Percentiles rank a stretch among this genome's conserved stretches.
Conservation (phyloP, 92 coral and sea anemone genomes). For the Chrysogorgia sp. region DNA sequence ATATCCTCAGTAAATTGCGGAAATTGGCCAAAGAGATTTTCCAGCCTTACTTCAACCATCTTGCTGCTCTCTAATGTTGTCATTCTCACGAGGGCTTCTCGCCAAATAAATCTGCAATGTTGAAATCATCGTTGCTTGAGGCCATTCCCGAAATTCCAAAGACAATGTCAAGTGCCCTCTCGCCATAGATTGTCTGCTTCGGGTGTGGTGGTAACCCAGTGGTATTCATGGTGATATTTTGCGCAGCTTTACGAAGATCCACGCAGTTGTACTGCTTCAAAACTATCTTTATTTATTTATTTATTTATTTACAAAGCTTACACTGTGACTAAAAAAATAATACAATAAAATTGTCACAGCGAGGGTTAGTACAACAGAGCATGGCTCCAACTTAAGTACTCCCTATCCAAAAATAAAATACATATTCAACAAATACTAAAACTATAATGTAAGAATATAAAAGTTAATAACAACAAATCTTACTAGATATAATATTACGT, state of each 20-base stretch:
- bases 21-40: conserved; percentile 50
- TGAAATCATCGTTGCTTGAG: conserved; percentile 67
- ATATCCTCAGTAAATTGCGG: conserved; percentile 53
- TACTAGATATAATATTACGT: too few relatives aligned
- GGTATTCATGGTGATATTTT: conserved; percentile 58
- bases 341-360: too few relatives aligned
- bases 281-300: conserved; percentile 60
- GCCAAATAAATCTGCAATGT: conserved; percentile 66
- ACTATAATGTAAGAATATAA: too few relatives aligned
- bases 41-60: conserved; percentile 42
- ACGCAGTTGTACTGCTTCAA: conserved; percentile 61
- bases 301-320: too few relatives aligned
- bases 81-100: too few relatives aligned
- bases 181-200: conserved; percentile 61
- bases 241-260: conserved; percentile 71
- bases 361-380: too few relatives aligned
- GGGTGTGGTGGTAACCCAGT: conserved; percentile 63
- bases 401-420: too few relatives aligned
- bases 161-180: conserved; percentile 64
- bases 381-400: too few relatives aligned
- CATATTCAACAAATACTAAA: too few relatives aligned
- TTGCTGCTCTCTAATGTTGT: too few relatives aligned
- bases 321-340: too few relatives aligned
- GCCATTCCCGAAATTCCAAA: conserved; percentile 55
- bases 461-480: too few relatives aligned